Base-by-base conservation (phyloP, 2,113 vertebrate genomes). In the Mystacornis crossleyi region DNA sequence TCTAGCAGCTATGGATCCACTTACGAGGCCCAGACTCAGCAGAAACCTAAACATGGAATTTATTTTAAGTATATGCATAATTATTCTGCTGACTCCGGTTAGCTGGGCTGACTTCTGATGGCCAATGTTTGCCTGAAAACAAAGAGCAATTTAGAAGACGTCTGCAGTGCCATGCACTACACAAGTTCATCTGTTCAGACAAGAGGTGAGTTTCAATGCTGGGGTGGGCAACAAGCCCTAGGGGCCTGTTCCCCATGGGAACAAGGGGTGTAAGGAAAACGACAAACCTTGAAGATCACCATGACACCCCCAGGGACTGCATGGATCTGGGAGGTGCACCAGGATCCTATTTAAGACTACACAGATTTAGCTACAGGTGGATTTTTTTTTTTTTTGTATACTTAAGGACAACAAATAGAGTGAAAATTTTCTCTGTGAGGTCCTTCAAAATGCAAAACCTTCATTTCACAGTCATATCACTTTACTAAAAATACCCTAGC, bases 11-110 rank as follows among this genome's bases (percentile, higher is more conserved):
- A 66, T 15, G 51, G 47, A 93, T 87, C 42, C 64, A 75, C 69
- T 70, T 60, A 69, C 0, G 43, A 94, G 42, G 54, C 51, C 48
- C 58, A 81, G 90, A 89, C 73, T 86, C 86, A 94, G 88, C 95
- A 84, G 64, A 96, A 92, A 71, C 21, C 66, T 73, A 73, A 83
- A 80, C 60, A 86, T 3, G 54, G 66, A 40, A 88, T 96, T 91
- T 86, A 62, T 89, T 86, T 89, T 67, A 91, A 91, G 69, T 45
- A 75, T 48, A 66, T 12, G 12, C 50, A 50, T 90, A 90, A 89
- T 72, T 85, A 82, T 61, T 91, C 81, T 93, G 90, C 81, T 93
- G 93, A 94, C 50, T 93, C n/a, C 62, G 70, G 58, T 69, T 75
- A 89, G 57, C 50, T 80, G 71, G 50, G 50, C 47, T 86, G 79